phyloP scores from a whole-genome alignment of 2,113 vertebrate genomes.

The Ahaetulla prasina region DNA sequence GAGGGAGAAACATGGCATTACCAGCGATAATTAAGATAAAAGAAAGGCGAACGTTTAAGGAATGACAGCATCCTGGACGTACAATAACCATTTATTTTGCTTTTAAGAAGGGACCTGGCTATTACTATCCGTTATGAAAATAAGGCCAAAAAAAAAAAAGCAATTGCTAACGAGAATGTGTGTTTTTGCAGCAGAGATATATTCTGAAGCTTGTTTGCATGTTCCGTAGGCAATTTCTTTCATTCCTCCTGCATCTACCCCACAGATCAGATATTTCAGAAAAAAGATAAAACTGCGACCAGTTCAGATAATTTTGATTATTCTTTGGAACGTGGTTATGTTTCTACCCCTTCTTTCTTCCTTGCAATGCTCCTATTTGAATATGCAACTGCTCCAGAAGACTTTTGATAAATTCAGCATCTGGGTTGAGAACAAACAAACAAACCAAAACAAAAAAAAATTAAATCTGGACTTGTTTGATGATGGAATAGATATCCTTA shows the following conservation, averaged over 20 bases:
- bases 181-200: not conserved
- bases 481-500: not conserved
- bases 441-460: not conserved
- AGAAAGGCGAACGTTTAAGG: not conserved
- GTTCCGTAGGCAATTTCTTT: not conserved
- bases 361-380: not conserved
- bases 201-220: not conserved
- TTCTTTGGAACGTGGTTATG: not conserved
- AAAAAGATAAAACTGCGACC: not conserved
- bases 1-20: not conserved
- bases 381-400: not conserved
- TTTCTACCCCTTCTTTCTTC: not conserved
- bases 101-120: slow-evolving; percentile 7
- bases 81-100: not conserved
- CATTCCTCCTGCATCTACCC: not conserved
- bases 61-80: slow-evolving; percentile 8
- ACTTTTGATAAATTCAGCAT: not conserved
- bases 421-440: not conserved
- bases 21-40: not conserved
- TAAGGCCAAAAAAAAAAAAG: not conserved
- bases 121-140: slow-evolving; percentile 32
- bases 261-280: not conserved
- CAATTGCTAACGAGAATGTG: not conserved
- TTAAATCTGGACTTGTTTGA: not conserved
- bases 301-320: not conserved